Base-by-base conservation (phyloP, 2,888 invertebrate genomes). In the Drosophila ustulata region DNA sequence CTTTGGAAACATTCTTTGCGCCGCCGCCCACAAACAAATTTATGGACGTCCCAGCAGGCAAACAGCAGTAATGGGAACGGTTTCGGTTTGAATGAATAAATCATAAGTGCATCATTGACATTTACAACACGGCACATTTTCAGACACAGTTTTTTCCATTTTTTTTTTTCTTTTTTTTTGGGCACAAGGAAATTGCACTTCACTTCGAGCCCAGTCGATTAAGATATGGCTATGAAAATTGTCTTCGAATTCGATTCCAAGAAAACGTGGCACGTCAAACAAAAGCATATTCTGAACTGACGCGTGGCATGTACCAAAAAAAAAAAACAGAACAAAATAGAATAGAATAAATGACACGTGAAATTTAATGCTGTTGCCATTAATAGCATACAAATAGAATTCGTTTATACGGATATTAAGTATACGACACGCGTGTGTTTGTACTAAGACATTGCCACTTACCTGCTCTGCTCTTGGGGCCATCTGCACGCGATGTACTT, bases 91-190 rank as follows among this genome's bases (percentile, higher is more conserved):
- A 37, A 57, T 78, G 75, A 76, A 76, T 76, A 76, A 76, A 76
- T 76, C 78, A 78, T 78, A 78, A 74, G 74, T 69, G 75, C 78
- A 76, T 66, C 55, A 46, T 32, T 75, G 55, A 68, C 59, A 45
- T 51, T 46, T 26, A 8, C 18, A 49, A 25, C 78, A 73, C 64
- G 53, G 67, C 64, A 50, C 7, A 32, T 5, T 55, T 63, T 68
- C 59, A 64, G 67, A 58, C 53, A 47, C 2, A 2, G 2, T 30
- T 6, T 0, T 7, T n/a, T n/a, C n/a, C n/a, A n/a, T n/a, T n/a
- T n/a, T 30, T 30, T 30, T 6, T 7, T 2, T 6, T 6, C 7
- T 30, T 30, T 30, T 30, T 30, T 6, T 4, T 30, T 30, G 3
- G 9, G 18, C 37, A n/a, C 32, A 23, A 39, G 61, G 46, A 66